These are phyloP conservation scores for Pseudococcus viburni DNA, from an alignment of 2,888 invertebrate genomes.

Conservation along the genomic window DNA sequence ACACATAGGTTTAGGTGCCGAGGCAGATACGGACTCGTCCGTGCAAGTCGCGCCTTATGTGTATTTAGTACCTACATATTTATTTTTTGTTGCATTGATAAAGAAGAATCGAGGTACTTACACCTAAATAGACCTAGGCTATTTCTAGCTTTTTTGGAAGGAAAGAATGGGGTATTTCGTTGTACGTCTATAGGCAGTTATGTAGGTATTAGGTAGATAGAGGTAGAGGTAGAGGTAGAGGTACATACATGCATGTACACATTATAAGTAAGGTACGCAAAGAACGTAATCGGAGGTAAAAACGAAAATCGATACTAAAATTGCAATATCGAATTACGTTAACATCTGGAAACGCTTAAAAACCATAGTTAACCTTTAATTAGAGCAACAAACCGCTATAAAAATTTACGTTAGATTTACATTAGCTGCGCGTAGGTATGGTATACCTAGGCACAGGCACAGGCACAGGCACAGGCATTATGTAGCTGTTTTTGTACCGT, in stretches of 20 bases:
- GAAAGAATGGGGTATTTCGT: too few species aligned
- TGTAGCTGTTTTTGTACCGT: too few species aligned
- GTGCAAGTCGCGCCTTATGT: background rate
- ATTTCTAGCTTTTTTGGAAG: background rate
- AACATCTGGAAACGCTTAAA: conserved; percentile 54
- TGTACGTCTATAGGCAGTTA: too few species aligned
- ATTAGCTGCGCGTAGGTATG: too few species aligned
- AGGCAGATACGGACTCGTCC: too few species aligned
- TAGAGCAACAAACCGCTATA: conserved; percentile 1
- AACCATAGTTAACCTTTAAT: background rate
- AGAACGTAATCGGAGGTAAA: background rate
- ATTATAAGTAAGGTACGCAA: background rate
- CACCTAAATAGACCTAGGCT: background rate
- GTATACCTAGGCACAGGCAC: too few species aligned
- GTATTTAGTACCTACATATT: background rate
- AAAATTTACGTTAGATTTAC: background rate
- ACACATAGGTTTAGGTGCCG: background rate
- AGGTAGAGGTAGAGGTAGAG: background rate
- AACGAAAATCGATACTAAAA: conserved; percentile 49
- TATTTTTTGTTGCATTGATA: background rate
- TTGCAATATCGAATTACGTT: conserved; percentile 52
- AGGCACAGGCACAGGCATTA: too few species aligned
- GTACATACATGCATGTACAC: background rate
- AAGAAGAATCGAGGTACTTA: too few species aligned
- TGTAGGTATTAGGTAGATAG: background rate